phyloP scores from a whole-genome alignment of 2,113 vertebrate species.

The Camelus bactrianus region DNA sequence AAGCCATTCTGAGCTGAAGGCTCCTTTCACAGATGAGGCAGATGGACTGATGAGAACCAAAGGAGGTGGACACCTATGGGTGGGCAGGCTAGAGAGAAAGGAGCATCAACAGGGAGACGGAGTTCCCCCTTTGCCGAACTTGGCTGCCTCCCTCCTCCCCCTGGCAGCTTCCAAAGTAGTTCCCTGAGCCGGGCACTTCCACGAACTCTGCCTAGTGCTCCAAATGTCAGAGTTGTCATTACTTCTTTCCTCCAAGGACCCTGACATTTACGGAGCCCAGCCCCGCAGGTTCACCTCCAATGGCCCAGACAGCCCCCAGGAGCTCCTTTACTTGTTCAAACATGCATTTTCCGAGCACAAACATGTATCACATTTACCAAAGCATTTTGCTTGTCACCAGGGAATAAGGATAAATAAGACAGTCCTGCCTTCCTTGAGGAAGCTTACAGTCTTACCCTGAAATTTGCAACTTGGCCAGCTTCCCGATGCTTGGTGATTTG shows the following conservation, averaged over 20 bases:
- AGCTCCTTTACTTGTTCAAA: constrained; percentile 36
- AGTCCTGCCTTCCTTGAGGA: neutral
- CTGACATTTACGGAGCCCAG: constrained; percentile 63
- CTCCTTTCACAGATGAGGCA: neutral
- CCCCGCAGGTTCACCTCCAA: neutral
- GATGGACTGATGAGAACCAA: neutral
- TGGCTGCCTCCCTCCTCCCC: neutral
- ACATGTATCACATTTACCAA: constrained; percentile 29
- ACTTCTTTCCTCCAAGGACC: constrained; percentile 36
- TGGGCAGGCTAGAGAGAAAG: neutral
- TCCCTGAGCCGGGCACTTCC: neutral
- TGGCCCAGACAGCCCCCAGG: neutral
- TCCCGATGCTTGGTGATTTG: neutral
- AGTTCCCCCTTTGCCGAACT: neutral
- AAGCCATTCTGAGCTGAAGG: neutral
- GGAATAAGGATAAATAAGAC: neutral
- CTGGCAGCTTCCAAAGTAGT: neutral
- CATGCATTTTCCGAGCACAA: constrained; percentile 43
- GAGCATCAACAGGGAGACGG: neutral
- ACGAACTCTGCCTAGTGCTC: constrained; percentile 32
- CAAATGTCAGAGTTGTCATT: constrained; percentile 77
- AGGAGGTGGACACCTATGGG: fast-evolving
- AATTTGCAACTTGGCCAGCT: neutral
- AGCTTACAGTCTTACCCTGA: neutral
- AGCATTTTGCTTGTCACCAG: neutral